Evolutionary conservation across 2,888 invertebrate genomes (phyloP), one percentile per base, ranked within the genome.

Genomic region (Drosophila monieri): DNA sequence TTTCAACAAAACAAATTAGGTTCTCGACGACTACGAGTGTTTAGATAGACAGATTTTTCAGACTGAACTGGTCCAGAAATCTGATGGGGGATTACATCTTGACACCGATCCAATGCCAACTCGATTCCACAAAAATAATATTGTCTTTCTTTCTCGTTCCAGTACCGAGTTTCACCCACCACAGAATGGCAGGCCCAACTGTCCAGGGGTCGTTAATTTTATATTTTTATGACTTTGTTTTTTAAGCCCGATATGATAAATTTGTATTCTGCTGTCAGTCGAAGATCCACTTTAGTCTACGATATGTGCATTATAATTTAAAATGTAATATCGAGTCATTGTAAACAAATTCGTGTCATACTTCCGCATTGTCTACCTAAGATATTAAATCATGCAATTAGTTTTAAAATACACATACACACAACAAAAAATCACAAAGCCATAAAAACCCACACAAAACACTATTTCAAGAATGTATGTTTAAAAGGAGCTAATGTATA

Each of bases 171-270:
- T 74, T 73, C 66, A 78, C 88, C 88, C 85, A 85, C 83, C 80
- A 78, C 85, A 88, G 83, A 77, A 84, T 87, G 85, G 87, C 89
- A 81, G 88, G 87, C 85, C 88, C 81, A 88, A 81, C 85, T 88
- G 88, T 86, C 85, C 49, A 74, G 71, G 85, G 81, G 61, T 57
- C 61, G 60, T 76, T 74, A 59, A 66, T 64, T 76, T 72, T 49
- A 65, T 68, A 72, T 62, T 58, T 30, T 58, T 68, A 78, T 62
- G 8, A 41, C 37, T 64, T 76, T 68, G 62, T 49, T 65, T 68
- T 65, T 49, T 57, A 32, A 51, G 69, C 78, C 66, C 56, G 65
- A 74, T 41, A 41, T 41, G 60, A 66, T 60, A 70, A 65, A 51
- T 53, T 41, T 53, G 12, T 18, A 53, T 41, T 53, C 18, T 27